Evolutionary conservation across 1,140 invertebrate genomes (phyloP), one percentile per base, ranked within the genome.

Genomic region (Phocides pigmalion): DNA sequence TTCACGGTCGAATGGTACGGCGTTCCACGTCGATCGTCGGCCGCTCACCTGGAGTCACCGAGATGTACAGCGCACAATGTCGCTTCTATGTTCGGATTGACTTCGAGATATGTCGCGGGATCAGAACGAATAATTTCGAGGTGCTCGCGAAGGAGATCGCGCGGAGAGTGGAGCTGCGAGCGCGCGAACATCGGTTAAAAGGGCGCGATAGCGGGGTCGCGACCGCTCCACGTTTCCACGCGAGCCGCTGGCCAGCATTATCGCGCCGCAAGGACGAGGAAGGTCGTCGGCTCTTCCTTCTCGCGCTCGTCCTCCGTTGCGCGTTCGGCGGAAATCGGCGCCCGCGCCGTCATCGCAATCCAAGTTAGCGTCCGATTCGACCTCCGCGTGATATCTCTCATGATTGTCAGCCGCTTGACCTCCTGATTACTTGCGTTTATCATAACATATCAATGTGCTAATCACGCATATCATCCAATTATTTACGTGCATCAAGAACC

Each of bases 131-230:
- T 64, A 51, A 39, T 28, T 28, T 50, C 42, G 63, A 68, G 67
- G 70, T 66, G 70, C 47, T 41, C 75, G 72, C 73, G 64, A 62
- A 62, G 64, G 62, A 72, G 74, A 66, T 64, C 76, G 70, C 65
- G 72, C 68, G 63, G 53, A 61, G 76, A 86, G 75, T 87, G 84
- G 74, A 62, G 74, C 71, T 49, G 68, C 70, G 49, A 49, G 51
- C 62, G 68, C 41, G 62, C 49, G 58, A 39, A 67, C 61, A 28
- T 28, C 76, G 67, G 78, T 86, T 86, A 86, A 86, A 82, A 84
- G 79, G 66, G 79, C 71, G 79, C 68, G 83, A 85, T 87, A 86
- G 77, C 73, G 75, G 85, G 83, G 85, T 85, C 85, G 79, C 81
- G 85, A 76, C 81, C 72, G 69, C 49, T 66, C 50, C 70, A 72